phyloP scores from a whole-genome alignment of 1,140 invertebrate species.

The Muscidifurax raptorellus region DNA sequence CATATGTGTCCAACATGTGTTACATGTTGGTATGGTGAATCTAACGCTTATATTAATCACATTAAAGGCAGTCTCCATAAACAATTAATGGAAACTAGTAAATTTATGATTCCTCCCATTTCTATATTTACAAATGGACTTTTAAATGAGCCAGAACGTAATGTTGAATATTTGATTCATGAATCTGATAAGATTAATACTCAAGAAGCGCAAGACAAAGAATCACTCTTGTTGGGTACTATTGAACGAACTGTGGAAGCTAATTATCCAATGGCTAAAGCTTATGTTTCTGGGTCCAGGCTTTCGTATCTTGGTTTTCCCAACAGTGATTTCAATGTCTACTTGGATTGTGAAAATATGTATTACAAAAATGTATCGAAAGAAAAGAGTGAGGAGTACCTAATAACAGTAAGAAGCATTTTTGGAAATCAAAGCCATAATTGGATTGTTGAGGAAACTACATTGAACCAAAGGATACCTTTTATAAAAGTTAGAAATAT shows the following conservation, averaged over 20 bases:
- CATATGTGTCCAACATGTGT: constrained; percentile 61
- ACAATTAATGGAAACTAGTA: constrained; percentile 40
- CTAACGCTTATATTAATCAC: constrained; percentile 52
- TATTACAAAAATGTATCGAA: constrained; percentile 35
- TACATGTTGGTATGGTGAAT: constrained; percentile 54
- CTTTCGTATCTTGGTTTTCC: constrained; percentile 67
- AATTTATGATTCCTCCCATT: constrained; percentile 46
- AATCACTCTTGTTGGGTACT: constrained; percentile 50
- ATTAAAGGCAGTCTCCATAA: constrained; percentile 52
- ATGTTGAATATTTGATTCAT: constrained; percentile 40
- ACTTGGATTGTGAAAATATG: constrained; percentile 69
- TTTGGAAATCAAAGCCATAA: constrained; percentile 43
- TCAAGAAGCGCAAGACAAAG: constrained; percentile 27
- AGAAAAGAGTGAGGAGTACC: too few species aligned
- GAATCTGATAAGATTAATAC: constrained; percentile 38
- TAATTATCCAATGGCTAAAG: constrained; percentile 59
- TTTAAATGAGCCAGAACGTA: constrained; percentile 47
- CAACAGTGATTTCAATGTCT: constrained; percentile 75
- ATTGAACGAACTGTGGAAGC: constrained; percentile 49
- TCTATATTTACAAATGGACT: constrained; percentile 47
- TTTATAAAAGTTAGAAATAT: constrained; percentile 76
- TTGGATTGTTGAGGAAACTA: constrained; percentile 56
- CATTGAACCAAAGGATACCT: constrained; percentile 70
- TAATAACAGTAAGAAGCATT: background rate
- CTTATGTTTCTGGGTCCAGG: constrained; percentile 74